These are phyloP conservation scores for Ciconia boyciana DNA, from an alignment of 2,113 vertebrate genomes.

Conservation along the genomic window DNA sequence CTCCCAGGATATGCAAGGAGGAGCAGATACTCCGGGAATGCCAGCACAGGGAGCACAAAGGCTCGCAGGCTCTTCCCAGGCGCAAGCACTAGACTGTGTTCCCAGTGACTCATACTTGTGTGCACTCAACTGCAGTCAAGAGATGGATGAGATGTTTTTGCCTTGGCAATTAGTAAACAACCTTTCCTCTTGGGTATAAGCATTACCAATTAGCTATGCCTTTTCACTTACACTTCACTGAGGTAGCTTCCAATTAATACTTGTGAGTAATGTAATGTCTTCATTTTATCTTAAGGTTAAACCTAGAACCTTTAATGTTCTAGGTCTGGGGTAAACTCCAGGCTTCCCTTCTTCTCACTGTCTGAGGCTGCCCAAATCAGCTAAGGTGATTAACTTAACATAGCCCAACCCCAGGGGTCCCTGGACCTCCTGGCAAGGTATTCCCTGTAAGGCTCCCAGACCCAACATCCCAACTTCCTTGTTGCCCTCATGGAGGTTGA, in stretches of 20 bases:
- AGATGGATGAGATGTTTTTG: neutral
- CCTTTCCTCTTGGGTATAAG: neutral
- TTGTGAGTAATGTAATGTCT: neutral
- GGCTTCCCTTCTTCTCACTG: neutral
- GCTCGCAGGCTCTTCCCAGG: neutral
- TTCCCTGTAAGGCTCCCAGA: neutral
- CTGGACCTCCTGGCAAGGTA: neutral
- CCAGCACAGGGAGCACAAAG: neutral
- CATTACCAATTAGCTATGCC: neutral
- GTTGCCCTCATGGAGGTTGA: neutral
- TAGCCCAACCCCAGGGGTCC: neutral
- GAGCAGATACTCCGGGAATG: neutral
- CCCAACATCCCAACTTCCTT: neutral
- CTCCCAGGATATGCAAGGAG: neutral
- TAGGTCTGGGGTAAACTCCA: neutral
- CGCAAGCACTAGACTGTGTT: neutral
- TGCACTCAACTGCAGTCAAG: neutral
- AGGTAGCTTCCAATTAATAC: neutral
- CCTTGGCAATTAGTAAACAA: neutral
- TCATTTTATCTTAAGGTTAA: neutral
- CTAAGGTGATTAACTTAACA: neutral
- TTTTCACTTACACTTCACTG: neutral
- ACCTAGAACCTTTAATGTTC: neutral
- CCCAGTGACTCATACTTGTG: neutral
- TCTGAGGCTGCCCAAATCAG: neutral